These are phyloP conservation scores for Callosobruchus maculatus DNA, from an alignment of 2,888 invertebrate species.

Conservation along the genomic window DNA sequence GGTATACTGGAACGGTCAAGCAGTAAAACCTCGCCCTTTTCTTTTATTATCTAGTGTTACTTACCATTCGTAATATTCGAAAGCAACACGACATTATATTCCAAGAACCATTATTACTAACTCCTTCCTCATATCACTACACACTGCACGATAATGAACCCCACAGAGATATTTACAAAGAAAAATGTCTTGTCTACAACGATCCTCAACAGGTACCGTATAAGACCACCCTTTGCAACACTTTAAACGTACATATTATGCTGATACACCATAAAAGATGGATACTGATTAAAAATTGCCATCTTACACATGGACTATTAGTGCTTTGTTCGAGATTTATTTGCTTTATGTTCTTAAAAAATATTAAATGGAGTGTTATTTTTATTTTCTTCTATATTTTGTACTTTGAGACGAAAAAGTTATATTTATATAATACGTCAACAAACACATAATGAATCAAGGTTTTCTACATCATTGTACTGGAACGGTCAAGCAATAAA, in stretches of 20 bases:
- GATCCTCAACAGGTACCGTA: constrained; percentile 17
- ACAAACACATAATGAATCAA: too few species aligned
- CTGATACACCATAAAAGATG: neutral
- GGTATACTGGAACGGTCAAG: too few species aligned
- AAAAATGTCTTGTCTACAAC: constrained; percentile 3
- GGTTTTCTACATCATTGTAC: too few species aligned
- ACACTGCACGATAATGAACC: neutral
- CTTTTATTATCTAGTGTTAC: constrained; percentile 25
- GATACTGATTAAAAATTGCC: neutral
- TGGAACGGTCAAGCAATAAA: too few species aligned
- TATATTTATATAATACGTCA: too few species aligned
- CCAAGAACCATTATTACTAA: constrained; percentile 16
- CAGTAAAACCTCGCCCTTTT: neutral
- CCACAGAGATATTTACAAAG: neutral
- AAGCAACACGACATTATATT: constrained; percentile 44
- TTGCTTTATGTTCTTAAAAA: too few species aligned
- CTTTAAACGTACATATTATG: neutral
- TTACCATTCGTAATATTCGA: constrained; percentile 48
- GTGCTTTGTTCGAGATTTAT: too few species aligned
- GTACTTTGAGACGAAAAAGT: too few species aligned
- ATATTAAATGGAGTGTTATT: too few species aligned
- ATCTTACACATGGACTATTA: too few species aligned
- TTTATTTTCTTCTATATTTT: too few species aligned
- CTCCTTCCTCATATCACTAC: neutral
- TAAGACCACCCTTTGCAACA: neutral